Evolutionary conservation across 1,140 invertebrate genomes (phyloP).

Genomic region (Brachionus rubens): DNA sequence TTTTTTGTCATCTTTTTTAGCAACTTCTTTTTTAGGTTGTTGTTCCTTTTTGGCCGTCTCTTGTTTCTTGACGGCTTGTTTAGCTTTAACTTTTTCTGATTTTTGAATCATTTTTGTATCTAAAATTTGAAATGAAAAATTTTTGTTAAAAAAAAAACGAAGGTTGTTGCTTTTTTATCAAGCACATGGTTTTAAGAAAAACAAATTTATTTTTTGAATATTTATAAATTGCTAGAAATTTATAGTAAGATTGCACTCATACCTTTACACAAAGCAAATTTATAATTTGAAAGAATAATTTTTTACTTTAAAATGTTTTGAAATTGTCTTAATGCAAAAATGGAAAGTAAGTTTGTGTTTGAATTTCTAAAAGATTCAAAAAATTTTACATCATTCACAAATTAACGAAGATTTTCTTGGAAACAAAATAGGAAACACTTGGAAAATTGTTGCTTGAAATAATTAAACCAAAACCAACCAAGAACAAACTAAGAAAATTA

Average conservation of each 20-base stretch:
- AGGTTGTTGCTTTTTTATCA: neutral
- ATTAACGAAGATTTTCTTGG: no score
- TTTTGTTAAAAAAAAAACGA: neutral
- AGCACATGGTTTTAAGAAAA: neutral
- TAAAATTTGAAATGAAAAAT: neutral
- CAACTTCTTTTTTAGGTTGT: neutral
- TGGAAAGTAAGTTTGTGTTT: no score
- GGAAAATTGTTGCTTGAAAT: no score
- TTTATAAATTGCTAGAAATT: slow-evolving; percentile 2
- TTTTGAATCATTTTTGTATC: slow-evolving; percentile 26
- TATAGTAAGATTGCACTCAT: slow-evolving; percentile 7
- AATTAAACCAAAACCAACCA: no score
- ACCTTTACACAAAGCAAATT: no score
- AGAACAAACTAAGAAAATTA: no score
- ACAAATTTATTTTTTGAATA: neutral
- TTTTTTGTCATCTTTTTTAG: neutral
- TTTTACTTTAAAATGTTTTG: no score
- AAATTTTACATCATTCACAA: no score
- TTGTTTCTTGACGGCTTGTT: neutral
- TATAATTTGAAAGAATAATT: no score
- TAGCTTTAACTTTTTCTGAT: slow-evolving; percentile 22
- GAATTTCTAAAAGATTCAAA: no score
- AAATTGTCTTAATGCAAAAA: no score
- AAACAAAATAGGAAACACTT: no score
- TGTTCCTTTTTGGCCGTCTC: neutral